Evolutionary conservation across 1,140 invertebrate species (phyloP).

Genomic region (Brachionus rotundiformis): DNA sequence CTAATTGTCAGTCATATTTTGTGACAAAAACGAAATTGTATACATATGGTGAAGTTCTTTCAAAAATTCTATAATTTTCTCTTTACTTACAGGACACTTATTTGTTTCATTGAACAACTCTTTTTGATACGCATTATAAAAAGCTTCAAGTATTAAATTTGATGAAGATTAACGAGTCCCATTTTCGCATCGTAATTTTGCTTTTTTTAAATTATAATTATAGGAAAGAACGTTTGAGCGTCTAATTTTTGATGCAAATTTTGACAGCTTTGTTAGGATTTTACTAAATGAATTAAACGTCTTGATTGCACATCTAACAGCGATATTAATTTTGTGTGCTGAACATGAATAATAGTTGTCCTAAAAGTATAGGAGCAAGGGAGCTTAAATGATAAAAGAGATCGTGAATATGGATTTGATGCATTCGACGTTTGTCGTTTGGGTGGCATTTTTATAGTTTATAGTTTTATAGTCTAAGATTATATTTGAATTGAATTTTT

Average conservation of each 20-base stretch:
- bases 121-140: background rate
- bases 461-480: background rate
- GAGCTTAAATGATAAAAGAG: background rate
- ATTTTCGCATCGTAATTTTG: conserved; percentile 10
- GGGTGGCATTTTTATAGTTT: background rate
- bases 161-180: background rate
- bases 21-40: background rate
- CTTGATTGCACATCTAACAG: background rate
- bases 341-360: background rate
- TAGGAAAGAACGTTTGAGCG: background rate
- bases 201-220: background rate
- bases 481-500: background rate
- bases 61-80: background rate
- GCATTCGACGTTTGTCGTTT: background rate
- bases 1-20: background rate
- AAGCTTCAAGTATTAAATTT: background rate
- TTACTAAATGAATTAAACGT: background rate
- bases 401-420: background rate
- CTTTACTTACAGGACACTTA: background rate
- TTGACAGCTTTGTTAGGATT: background rate
- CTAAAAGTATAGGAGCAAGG: background rate
- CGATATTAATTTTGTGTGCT: background rate
- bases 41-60: background rate
- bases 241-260: conserved; percentile 13
- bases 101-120: background rate